phyloP scores from a whole-genome alignment of 2,888 invertebrate species.

The Calameuta idolon region DNA sequence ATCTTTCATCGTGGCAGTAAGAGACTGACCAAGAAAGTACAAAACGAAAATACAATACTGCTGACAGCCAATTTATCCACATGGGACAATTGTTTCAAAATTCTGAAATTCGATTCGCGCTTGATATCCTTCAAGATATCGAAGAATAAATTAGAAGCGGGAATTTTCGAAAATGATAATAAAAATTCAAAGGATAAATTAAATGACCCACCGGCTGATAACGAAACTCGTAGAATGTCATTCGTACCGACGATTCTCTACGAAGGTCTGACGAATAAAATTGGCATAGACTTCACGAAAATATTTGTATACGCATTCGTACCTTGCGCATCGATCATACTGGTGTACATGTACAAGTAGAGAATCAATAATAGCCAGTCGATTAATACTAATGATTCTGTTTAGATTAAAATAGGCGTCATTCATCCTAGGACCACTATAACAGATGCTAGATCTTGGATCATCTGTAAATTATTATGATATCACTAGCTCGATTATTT shows the following conservation, averaged over 20 bases:
- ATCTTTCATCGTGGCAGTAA: constrained; percentile 43
- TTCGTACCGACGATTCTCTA: constrained; percentile 51
- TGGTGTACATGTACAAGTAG: constrained; percentile 55
- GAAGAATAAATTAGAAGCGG: background rate
- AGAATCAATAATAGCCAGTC: constrained; percentile 12
- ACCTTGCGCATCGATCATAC: constrained; percentile 54
- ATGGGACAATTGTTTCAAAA: background rate
- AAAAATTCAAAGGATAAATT: background rate
- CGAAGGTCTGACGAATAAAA: constrained; percentile 47
- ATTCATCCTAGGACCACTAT: constrained; percentile 32
- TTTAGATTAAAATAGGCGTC: constrained; percentile 39
- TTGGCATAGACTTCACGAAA: constrained; percentile 50
- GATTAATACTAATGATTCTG: constrained; percentile 27
- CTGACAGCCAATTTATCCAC: background rate
- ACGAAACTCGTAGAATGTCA: constrained; percentile 43
- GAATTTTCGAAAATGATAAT: background rate
- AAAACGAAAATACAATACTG: constrained; percentile 8
- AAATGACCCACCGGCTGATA: background rate
- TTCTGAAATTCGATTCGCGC: background rate
- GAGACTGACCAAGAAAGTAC: constrained; percentile 32
- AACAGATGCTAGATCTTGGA: constrained; percentile 36
- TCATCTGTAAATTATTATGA: constrained; percentile 26
- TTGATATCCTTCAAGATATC: constrained; percentile 2
- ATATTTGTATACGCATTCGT: constrained; percentile 53
- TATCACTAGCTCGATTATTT: too few species aligned